Evolutionary conservation across 1,140 invertebrate genomes (phyloP).

Genomic region (Riptortus pedestris): DNA sequence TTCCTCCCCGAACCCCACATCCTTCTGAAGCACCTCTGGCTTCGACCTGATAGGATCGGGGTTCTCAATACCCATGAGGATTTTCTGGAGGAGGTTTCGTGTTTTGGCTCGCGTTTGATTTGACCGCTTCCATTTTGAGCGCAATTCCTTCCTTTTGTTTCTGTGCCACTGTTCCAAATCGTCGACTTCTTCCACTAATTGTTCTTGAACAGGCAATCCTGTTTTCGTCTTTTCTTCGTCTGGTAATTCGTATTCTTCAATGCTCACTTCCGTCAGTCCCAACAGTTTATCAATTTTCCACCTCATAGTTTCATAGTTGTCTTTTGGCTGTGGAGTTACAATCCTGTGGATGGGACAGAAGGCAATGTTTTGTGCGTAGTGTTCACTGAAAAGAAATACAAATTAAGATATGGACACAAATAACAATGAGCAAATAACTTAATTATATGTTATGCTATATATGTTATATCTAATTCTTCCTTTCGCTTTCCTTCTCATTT

Average conservation of each 20-base stretch:
- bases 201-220: background rate
- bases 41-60: background rate
- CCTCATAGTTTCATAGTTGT: background rate
- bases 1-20: background rate
- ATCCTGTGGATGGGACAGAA: background rate
- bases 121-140: too few relatives aligned
- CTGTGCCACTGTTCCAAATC: too few relatives aligned
- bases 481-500: too few relatives aligned
- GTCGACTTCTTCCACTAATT: background rate
- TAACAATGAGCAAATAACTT: too few relatives aligned
- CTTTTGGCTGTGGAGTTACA: background rate
- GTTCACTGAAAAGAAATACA: too few relatives aligned
- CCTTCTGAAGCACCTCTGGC: background rate
- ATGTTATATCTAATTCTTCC: too few relatives aligned
- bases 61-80: background rate
- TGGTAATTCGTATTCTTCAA: background rate
- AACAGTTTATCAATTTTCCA: background rate
- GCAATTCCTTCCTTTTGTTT: too few relatives aligned
- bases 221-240: background rate
- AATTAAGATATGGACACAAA: too few relatives aligned
- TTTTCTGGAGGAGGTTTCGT: background rate
- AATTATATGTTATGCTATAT: too few relatives aligned
- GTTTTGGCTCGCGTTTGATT: too few relatives aligned
- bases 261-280: background rate
- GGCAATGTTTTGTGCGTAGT: background rate